A percentile compares a stretch with the other conserved stretches of the same genome.
Evolutionary conservation across 2,797 vertebrate genomes (phyloP).

Genomic region (Sebastes diploproa): DNA sequence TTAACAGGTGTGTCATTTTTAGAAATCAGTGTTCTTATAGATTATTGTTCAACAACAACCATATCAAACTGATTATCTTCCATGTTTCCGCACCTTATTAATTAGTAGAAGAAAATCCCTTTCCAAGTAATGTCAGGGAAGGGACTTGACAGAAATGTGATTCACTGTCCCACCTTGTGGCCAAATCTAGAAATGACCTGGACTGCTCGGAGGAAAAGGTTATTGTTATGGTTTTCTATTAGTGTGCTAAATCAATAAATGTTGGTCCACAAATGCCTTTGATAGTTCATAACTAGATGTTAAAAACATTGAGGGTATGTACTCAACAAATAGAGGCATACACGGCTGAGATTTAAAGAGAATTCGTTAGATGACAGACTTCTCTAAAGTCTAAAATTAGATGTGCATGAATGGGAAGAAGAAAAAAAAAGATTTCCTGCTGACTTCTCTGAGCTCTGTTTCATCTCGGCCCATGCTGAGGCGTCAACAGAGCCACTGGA

Average conservation of each 20-base stretch:
- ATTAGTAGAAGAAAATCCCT: background rate
- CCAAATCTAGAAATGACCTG: conserved; percentile 43
- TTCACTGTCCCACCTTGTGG: conserved; percentile 77
- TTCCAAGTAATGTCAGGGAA: background rate
- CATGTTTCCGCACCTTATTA: background rate
- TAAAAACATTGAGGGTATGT: background rate
- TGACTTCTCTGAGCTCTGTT: conserved; percentile 26
- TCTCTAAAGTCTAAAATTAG: conserved; percentile 39
- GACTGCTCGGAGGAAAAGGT: background rate
- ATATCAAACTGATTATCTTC: background rate
- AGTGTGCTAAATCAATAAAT: background rate
- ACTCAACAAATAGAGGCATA: background rate
- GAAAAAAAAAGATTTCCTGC: conserved; percentile 19
- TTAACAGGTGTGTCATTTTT: background rate
- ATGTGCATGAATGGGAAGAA: conserved; percentile 1
- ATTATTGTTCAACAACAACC: background rate
- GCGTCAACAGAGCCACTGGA: conserved; percentile 47
- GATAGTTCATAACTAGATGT: background rate
- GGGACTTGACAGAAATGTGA: conserved; percentile 30
- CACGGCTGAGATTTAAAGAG: background rate
- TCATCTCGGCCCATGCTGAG: conserved; percentile 27
- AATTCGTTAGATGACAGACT: conserved; percentile 11
- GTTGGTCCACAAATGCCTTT: background rate
- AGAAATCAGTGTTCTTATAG: background rate
- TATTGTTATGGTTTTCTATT: background rate